Base-by-base conservation (phyloP, 2,888 invertebrate species). In the Athripsodes cinereus region DNA sequence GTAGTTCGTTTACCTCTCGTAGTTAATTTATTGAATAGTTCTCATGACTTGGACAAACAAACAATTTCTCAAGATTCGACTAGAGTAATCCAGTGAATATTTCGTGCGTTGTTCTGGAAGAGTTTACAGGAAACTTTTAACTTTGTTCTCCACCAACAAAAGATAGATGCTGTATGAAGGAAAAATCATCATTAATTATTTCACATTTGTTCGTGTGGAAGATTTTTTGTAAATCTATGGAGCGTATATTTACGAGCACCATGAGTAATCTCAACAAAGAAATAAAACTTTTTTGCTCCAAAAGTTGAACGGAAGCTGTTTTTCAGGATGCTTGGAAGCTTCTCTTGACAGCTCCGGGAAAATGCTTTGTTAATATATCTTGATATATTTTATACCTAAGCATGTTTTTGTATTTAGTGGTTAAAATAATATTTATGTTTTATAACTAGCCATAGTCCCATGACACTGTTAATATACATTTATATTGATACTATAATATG, bases 281-380 rank as follows among this genome's bases (percentile, higher is more conserved):
- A 50, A 50, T 50, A 50, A 50, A 50, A 26, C 26, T 50, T 50
- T 50, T 50, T 50, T 50, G 50, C 50, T 50, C 2, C 21, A 13
- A 26, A 50, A 50, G 50, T 50, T 50, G 50, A 50, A 50, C 50
- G 50, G 50, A 50, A 50, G 26, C 50, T 22, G 50, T 50, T 50
- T 50, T 50, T 50, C 50, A 50, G 50, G 50, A 50, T 50, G 50
- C 50, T 26, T 50, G 50, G 2, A 22, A 47, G 46, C 54, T 19
- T 49, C 34, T 11, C 48, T 49, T 55, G 49, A 48, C 55, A 55
- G 55, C 55, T 31, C 18, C 55, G 49, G 49, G 48, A 34, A 55
- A 55, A 55, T 48, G 55, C 55, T 55, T 55, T 55, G 49, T 49
- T 50, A 50, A 50, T 50, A 50, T 50, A 50, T 50, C 50, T 50